A percentile compares a stretch with the other conserved stretches of the same genome.
Evolutionary conservation across 2,113 vertebrate species (phyloP).

Genomic region (Pygoscelis antarcticus): DNA sequence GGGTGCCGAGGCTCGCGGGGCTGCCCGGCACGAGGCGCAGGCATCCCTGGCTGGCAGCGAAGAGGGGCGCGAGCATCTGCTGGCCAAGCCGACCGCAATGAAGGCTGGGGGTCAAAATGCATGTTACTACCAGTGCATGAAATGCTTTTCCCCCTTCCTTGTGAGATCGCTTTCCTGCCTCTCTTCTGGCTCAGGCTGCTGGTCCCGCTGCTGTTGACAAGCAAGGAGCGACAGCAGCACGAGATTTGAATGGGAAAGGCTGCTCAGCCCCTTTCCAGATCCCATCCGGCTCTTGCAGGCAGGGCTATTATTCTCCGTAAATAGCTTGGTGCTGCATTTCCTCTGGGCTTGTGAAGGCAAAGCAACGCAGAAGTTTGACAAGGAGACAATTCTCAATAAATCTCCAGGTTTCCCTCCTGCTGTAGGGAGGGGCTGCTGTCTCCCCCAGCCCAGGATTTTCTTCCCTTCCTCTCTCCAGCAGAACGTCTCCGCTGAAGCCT

Average conservation of each 20-base stretch:
- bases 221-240: neutral
- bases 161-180: neutral
- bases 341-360: neutral
- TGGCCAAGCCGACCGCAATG: fast-evolving
- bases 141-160: neutral
- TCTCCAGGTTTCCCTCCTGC: neutral
- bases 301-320: conserved; percentile 6
- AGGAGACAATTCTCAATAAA: neutral
- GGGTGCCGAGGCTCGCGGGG: no score
- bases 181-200: neutral
- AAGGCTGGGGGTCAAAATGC: neutral
- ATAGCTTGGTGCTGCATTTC: neutral
- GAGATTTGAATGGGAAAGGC: neutral
- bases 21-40: no score
- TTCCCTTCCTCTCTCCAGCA: conserved; percentile 35
- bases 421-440: neutral
- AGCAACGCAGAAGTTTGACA: neutral
- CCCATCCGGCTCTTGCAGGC: neutral
- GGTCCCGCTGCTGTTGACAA: neutral
- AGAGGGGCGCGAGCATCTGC: no score
- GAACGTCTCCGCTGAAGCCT: neutral
- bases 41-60: no score
- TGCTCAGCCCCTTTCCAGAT: neutral
- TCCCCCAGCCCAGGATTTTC: neutral
- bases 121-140: neutral